Evolutionary conservation across 2,797 vertebrate genomes (phyloP), one percentile per base, ranked within the genome.

Genomic region (Peromyscus aztecus): DNA sequence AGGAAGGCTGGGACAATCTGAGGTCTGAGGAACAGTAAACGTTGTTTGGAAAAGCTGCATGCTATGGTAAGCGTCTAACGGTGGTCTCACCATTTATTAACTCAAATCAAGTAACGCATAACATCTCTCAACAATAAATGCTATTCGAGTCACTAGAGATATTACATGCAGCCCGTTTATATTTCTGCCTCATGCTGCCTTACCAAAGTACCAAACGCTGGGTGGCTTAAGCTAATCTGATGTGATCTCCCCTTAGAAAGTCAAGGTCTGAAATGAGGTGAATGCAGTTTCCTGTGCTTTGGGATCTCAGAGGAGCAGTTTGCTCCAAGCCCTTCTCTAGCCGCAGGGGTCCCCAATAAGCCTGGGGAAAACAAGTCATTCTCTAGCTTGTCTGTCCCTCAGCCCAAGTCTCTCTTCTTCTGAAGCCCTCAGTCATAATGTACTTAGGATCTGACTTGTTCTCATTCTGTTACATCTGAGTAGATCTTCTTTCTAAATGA

Each of bases 11-110:
- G 27, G 27, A 4, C 0, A 69, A 9, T 8, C 12, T n/a, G 5
- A 82, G 57, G 43, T 3, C 16, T 81, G 14, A 75, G 14, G 55
- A 77, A 34, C 12, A 61, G 3, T 46, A 8, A 69, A 52, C 16
- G n/a, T 4, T 95, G 14, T 34, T n/a, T 46, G 63, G 81, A 65
- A 90, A 4, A 59, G 55, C 31, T 57, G 57, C n/a, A 61, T 49
- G 21, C 27, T 67, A 55, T 49, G 19, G 46, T 4, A 89, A 29
- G 59, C 80, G 75, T 83, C 82, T 69, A 67, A 95, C 3, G 69
- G 61, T 43, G 23, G n/a, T 21, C 82, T 90, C 46, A 24, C 23
- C 52, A 31, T 90, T 93, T 85, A 87, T 61, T 93, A 96, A 86
- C 76, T 75, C 27, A 91, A 97, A 75, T 52, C 52, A 76, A 81